These are phyloP conservation scores for Cremastinae sp. DNA, from an alignment of 2,888 invertebrate species.

Conservation along the genomic window DNA sequence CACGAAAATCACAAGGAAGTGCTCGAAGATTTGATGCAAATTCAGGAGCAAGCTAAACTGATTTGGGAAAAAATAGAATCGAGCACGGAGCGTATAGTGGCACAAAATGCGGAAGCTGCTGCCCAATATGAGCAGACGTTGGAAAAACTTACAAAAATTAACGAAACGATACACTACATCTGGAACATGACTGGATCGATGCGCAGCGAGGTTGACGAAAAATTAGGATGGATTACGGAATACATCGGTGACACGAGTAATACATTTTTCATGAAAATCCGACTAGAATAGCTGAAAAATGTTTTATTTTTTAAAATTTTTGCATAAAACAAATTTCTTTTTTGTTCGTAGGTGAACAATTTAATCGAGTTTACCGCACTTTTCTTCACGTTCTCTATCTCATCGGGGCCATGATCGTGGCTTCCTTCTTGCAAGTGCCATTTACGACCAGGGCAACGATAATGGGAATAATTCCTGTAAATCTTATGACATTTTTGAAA, in stretches of 20 bases:
- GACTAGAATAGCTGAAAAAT: conserved; percentile 2
- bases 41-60: conserved; percentile 82
- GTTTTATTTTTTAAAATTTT: no score
- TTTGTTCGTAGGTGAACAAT: conserved; percentile 71
- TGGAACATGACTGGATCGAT: conserved; percentile 74
- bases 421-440: conserved; percentile 77
- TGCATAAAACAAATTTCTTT: background rate
- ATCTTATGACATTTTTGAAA: conserved; percentile 74
- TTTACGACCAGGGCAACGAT: conserved; percentile 74
- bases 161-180: conserved; percentile 80
- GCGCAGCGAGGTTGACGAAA: conserved; percentile 74
- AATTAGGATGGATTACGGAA: conserved; percentile 76
- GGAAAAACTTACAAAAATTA: conserved; percentile 81
- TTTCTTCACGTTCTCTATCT: conserved; percentile 73
- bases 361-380: conserved; percentile 72
- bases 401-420: conserved; percentile 75
- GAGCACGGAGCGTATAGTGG: conserved; percentile 78
- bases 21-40: conserved; percentile 81
- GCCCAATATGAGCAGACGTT: conserved; percentile 81
- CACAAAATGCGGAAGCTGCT: conserved; percentile 80
- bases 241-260: conserved; percentile 76
- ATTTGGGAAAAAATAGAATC: conserved; percentile 82
- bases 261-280: conserved; percentile 15
- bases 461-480: conserved; percentile 75
- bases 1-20: conserved; percentile 82